Base-by-base conservation (phyloP, 2,888 invertebrate genomes). In the Leptarthrus brevirostris region DNA sequence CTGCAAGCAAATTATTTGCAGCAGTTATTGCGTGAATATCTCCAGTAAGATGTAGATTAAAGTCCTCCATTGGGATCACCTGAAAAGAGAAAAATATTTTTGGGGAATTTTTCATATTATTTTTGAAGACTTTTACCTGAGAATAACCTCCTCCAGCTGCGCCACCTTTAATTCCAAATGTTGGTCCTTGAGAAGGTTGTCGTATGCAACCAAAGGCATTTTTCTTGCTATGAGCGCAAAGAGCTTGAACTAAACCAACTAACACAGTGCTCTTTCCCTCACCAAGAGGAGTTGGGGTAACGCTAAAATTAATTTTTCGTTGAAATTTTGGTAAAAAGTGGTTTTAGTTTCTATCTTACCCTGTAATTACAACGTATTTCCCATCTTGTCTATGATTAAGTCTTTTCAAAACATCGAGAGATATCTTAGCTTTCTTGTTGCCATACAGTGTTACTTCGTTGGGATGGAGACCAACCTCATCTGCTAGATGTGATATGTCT, bases 1-100 rank as follows among this genome's bases (percentile, higher is more conserved):
- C 98, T 0, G 98, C 96, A n/a, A 98, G 87, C 10, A 99, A 87
- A 86, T 99, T 99, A 86, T 98, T 97, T 4, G 98, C 98, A 0
- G 97, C 97, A 0, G 95, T 93, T n/a, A 99, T 94, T 0, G 99
- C 99, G 85, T 99, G 99, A 80, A 98, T 98, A 83, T 99, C 99
- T 0, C 98, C 96, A 0, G 98, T 99, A 78, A 99, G 87, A 84
- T 99, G 98, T 0, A 99, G 89, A 86, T 99, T 99, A 85, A 99
- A 98, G 80, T 99, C 98, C 85, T 99, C 98, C 99, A 99, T 99
- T 0, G 99, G 99, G 78, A 99, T 98, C 0, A 95, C 94, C 89
- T 74, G 6, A 71, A 49, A 34, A 70, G 30, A 73, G n/a, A n/a
- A n/a, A n/a, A n/a, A n/a, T n/a, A n/a, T n/a, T 14, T 20, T 20